These are phyloP conservation scores for Brachyopa scutellaris DNA, from an alignment of 2,888 invertebrate genomes.

Conservation along the genomic window DNA sequence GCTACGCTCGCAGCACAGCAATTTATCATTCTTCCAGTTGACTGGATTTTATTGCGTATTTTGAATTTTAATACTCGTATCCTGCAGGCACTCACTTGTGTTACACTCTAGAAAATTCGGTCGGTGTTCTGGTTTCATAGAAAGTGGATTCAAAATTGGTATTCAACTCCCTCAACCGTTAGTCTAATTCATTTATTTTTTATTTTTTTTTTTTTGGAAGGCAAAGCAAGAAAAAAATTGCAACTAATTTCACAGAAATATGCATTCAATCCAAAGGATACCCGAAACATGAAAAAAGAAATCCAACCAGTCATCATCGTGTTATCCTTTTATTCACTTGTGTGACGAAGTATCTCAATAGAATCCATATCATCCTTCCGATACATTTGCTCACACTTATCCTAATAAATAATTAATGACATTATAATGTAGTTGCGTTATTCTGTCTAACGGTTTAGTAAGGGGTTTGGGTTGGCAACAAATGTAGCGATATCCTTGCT, in stretches of 20 bases:
- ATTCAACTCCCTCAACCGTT: neutral
- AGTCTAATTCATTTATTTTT: neutral
- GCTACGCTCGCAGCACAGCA: neutral
- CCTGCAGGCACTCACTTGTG: conserved; percentile 4
- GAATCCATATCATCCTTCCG: conserved; percentile 46
- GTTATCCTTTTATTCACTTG: conserved; percentile 10
- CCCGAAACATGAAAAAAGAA: neutral
- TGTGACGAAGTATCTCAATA: conserved; percentile 24
- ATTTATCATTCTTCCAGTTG: conserved; percentile 47
- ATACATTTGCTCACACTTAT: conserved; percentile 54
- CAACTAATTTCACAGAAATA: conserved; percentile 18
- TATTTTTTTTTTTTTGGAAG: no score
- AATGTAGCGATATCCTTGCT: conserved; percentile 31
- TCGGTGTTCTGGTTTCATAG: neutral
- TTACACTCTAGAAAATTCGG: neutral
- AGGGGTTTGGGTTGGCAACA: neutral
- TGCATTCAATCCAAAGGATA: conserved; percentile 5
- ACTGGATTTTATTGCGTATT: conserved; percentile 52
- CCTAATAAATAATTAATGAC: conserved; percentile 68
- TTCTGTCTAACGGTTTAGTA: conserved; percentile 8
- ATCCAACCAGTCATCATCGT: neutral
- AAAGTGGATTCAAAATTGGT: conserved; percentile 8
- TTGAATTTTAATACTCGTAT: conserved; percentile 55
- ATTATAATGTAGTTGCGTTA: conserved; percentile 61
- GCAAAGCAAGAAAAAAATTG: neutral